Evolutionary conservation across 2,797 vertebrate species (phyloP).

Genomic region (Pipistrellus kuhlii): DNA sequence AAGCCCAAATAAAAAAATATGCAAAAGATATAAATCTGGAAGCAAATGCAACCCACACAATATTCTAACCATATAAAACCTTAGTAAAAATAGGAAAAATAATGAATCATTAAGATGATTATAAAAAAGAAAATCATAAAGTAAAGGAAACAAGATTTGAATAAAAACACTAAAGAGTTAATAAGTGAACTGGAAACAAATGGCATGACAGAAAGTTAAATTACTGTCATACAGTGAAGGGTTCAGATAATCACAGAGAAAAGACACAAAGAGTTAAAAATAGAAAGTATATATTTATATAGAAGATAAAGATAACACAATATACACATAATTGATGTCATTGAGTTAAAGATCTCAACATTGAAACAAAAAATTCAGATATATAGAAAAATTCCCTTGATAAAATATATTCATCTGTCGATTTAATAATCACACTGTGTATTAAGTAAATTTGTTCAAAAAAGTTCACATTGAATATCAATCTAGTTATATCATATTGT

Average conservation of each 20-base stretch:
- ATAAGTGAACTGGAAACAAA: conserved; percentile 38
- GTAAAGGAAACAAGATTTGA: conserved; percentile 51
- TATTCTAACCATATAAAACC: conserved; percentile 7
- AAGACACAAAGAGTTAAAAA: conserved; percentile 39
- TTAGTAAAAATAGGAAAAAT: conserved; percentile 43
- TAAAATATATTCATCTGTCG: background rate
- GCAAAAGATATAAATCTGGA: background rate
- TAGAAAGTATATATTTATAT: background rate
- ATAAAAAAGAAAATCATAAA: conserved; percentile 39
- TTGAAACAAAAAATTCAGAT: conserved; percentile 19
- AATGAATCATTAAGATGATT: conserved; percentile 14
- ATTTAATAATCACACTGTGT: background rate
- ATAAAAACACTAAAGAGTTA: background rate
- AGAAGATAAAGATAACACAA: conserved; percentile 15
- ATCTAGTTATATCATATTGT: conserved; percentile 37
- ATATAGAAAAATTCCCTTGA: background rate
- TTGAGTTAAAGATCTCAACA: conserved; percentile 34
- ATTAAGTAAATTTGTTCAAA: conserved; percentile 43
- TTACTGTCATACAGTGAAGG: background rate
- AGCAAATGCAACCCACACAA: conserved; percentile 32
- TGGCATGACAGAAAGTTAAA: background rate
- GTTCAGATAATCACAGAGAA: background rate
- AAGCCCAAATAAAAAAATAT: background rate
- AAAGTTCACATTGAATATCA: conserved; percentile 34
- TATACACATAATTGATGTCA: background rate